Evolutionary conservation across 2,113 vertebrate genomes (phyloP).

Genomic region (Phainopepla nitens): DNA sequence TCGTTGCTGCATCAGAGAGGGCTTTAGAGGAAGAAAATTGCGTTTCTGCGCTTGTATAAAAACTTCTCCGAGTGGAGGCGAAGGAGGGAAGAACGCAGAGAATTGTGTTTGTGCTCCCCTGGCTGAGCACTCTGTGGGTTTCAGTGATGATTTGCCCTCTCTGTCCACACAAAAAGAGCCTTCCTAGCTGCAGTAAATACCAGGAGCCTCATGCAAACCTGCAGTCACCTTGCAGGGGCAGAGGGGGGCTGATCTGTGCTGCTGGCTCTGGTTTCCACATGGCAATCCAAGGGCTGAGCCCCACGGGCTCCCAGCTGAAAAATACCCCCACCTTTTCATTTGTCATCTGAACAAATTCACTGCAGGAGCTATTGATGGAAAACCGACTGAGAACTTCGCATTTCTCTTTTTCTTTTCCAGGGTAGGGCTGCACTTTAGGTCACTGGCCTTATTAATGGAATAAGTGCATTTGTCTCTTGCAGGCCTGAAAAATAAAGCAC

Average conservation of each 20-base stretch:
- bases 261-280: background rate
- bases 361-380: background rate
- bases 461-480: slow-evolving; percentile 47
- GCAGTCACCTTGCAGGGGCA: background rate
- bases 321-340: slow-evolving; percentile 7
- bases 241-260: background rate
- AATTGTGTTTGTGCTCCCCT: background rate
- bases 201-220: accelerated
- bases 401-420: slow-evolving; percentile 17
- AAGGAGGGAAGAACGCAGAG: background rate
- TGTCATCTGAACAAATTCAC: background rate
- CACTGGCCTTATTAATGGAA: slow-evolving; percentile 34
- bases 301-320: background rate
- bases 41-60: background rate
- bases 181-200: background rate
- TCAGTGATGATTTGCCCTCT: background rate
- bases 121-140: background rate
- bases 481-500: slow-evolving; percentile 53
- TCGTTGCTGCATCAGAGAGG: background rate
- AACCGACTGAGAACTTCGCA: background rate
- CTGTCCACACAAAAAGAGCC: background rate
- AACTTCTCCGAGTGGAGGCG: background rate
- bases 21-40: background rate
- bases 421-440: slow-evolving; percentile 37
- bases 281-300: background rate